Evolutionary conservation across 2,113 vertebrate species (phyloP), one percentile per base, ranked within the genome.

Genomic region (Ranitomeya imitator): DNA sequence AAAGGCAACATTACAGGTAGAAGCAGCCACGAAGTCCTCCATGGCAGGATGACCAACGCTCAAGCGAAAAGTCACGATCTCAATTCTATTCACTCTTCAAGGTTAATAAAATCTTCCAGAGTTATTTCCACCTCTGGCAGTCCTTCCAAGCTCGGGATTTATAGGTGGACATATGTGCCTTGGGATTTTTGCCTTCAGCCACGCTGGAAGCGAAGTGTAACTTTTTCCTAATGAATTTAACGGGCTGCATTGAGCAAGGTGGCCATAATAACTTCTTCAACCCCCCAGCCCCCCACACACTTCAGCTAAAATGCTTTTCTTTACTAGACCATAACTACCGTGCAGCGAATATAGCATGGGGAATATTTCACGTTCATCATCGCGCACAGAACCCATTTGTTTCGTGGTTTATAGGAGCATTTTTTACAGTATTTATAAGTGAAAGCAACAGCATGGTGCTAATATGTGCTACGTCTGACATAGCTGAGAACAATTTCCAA

Each of bases 151-250:
- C 67, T 31, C 21, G 45, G 79, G 86, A 88, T 88, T 88, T 88
- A 88, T 88, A 88, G 79, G 86, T 88, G 65, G 79, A 88, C 79
- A 83, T 88, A 83, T 57, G 69, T 83, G 79, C 69, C 69, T 83
- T 59, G 55, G 61, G 86, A 83, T 74, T 57, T 65, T 31, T 88
- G 86, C 67, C 31, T 82, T 82, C 67, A 88, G 63, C 78, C 52
- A 71, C 67, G 65, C 65, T 88, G 86, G 69, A 82, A 88, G 79
- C 86, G 45, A 83, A 88, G 79, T 88, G 86, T 88, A 88, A 88
- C 86, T 83, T 88, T 88, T 88, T 88, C 79, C 86, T 88, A 83
- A 76, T 74, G 79, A 88, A 83, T 83, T 76, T 88, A 88, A 74
- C 55, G 57, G 79, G 60, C 55, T 83, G 79, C 10, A 16, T 67